Percentiles rank a stretch among this genome's conserved stretches.
Evolutionary conservation across 2,888 invertebrate species (phyloP).

Genomic region (Antheraea yamamai): DNA sequence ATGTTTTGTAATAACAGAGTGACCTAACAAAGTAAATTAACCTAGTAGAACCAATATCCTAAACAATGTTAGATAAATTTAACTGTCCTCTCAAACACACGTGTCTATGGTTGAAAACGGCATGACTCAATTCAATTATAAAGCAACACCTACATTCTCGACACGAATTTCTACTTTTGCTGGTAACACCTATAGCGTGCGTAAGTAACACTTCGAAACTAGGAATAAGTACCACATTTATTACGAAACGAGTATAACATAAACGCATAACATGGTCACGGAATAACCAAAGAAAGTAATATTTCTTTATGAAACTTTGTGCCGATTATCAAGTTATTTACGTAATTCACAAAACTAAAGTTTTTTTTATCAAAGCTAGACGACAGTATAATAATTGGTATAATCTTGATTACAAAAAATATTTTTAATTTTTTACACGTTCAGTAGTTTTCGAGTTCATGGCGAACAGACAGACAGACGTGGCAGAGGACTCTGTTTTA

Average conservation of each 20-base stretch:
- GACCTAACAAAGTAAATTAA: constrained; percentile 5
- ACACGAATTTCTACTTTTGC: constrained; percentile 24
- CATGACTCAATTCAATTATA: constrained; percentile 22
- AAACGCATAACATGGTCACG: constrained; percentile 56
- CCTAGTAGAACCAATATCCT: neutral
- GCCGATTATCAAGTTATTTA: constrained; percentile 23
- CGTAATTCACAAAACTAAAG: neutral
- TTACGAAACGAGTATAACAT: constrained; percentile 56
- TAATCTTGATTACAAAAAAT: neutral
- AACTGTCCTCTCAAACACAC: constrained; percentile 10
- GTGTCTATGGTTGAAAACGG: constrained; percentile 19
- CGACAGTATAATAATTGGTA: neutral
- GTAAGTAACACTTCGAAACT: constrained; percentile 37
- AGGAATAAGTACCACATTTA: constrained; percentile 41
- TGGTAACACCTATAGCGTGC: constrained; percentile 34
- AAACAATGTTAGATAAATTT: constrained; percentile 1
- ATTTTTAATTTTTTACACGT: too few species aligned
- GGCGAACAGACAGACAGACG: too few species aligned
- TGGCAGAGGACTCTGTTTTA: too few species aligned
- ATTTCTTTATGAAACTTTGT: constrained; percentile 18
- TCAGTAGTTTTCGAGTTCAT: too few species aligned
- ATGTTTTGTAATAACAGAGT: neutral
- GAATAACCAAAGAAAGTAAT: constrained; percentile 40
- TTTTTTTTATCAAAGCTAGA: neutral
- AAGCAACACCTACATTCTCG: constrained; percentile 19